phyloP scores from a whole-genome alignment of 1,140 invertebrate species.

The Zaprionus capensis region DNA sequence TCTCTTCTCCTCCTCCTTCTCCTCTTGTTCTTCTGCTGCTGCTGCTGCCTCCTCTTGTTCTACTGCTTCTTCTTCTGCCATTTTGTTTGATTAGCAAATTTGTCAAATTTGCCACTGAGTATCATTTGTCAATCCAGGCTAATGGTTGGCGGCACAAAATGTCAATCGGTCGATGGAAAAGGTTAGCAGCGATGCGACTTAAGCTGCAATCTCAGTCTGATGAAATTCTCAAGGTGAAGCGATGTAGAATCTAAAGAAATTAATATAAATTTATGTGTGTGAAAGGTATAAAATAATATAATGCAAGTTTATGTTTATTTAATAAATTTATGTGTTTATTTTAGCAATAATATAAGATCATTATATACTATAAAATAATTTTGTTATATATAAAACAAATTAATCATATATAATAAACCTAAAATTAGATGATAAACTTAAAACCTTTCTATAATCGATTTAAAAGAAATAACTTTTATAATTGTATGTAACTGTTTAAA shows the following conservation, averaged over 20 bases:
- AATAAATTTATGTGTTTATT: too few species aligned
- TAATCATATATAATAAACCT: too few species aligned
- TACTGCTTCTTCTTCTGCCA: constrained; percentile 8
- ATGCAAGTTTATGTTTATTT: too few species aligned
- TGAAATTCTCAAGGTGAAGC: too few species aligned
- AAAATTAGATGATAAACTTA: too few species aligned
- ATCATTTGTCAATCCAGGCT: constrained; percentile 69
- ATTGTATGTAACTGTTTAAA: too few species aligned
- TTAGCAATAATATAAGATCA: too few species aligned
- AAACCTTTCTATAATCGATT: too few species aligned
- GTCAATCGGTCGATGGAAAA: constrained; percentile 1
- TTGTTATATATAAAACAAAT: too few species aligned
- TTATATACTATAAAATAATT: too few species aligned
- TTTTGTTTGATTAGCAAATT: constrained; percentile 78
- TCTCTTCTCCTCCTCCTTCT: constrained; percentile 5
- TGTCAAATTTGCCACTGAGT: constrained; percentile 73
- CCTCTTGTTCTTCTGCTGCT: neutral
- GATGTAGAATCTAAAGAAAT: neutral
- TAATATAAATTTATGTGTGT: neutral
- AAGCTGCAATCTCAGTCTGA: neutral
- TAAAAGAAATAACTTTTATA: too few species aligned
- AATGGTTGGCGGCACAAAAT: constrained; percentile 51
- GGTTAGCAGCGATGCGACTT: neutral
- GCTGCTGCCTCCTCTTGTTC: neutral
- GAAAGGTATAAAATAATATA: too few species aligned